Evolutionary conservation across 2,888 invertebrate genomes (phyloP).

Genomic region (Selenia dentaria): DNA sequence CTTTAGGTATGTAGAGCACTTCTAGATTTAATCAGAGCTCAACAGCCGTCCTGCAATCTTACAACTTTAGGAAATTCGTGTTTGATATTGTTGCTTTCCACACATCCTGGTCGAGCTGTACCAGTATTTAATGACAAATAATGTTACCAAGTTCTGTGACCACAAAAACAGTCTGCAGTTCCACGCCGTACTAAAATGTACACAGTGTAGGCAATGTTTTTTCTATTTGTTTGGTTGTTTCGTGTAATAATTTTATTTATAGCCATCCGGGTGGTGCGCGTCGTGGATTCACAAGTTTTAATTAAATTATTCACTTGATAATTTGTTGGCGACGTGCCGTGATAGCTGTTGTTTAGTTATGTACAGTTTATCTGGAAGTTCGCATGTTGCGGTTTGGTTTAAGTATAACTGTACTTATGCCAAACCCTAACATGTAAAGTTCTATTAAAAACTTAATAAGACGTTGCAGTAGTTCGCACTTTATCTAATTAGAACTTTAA

Average conservation of each 20-base stretch:
- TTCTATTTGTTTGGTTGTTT: conserved; percentile 42
- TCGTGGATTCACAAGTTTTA: conserved; percentile 65
- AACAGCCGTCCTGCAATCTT: conserved; percentile 5
- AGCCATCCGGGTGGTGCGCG: conserved; percentile 53
- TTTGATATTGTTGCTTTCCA: conserved; percentile 20
- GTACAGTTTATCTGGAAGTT: conserved; percentile 2
- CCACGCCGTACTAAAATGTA: conserved; percentile 40
- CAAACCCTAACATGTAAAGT: too few species aligned
- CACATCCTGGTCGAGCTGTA: conserved; percentile 22
- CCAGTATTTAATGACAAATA: conserved; percentile 36
- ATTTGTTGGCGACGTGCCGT: conserved; percentile 48
- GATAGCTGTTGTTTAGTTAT: conserved; percentile 29
- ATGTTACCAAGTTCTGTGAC: conserved; percentile 37
- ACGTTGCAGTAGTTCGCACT: too few species aligned
- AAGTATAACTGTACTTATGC: too few species aligned
- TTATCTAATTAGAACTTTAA: too few species aligned
- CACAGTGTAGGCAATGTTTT: conserved; percentile 35
- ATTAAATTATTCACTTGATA: conserved; percentile 74
- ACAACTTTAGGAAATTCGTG: conserved; percentile 13
- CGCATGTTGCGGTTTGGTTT: conserved; percentile 2
- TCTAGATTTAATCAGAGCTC: conserved; percentile 25
- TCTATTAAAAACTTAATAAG: too few species aligned
- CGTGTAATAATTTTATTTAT: conserved; percentile 71
- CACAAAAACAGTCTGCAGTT: conserved; percentile 46
- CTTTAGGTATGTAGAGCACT: conserved; percentile 13